Evolutionary conservation across 2,113 vertebrate species (phyloP), one percentile per base, ranked within the genome.

Genomic region (Clarias gariepinus): DNA sequence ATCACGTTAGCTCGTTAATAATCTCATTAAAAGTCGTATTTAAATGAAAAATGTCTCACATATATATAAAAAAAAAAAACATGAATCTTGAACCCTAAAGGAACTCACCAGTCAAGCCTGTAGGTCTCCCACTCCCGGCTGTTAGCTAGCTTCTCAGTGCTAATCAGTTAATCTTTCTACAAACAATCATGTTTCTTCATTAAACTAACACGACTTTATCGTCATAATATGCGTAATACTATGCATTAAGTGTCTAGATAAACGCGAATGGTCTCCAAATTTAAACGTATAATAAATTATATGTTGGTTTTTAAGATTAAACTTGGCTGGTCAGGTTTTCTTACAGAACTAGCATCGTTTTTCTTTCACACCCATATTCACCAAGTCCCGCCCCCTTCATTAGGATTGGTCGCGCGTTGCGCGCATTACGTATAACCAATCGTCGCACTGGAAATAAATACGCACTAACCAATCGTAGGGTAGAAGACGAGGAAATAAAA

Each of bases 141-240:
- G 57, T 33, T 78, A 79, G 74, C 74, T 79, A 78, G 60, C 74
- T 81, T 25, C 57, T 15, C 6, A 23, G 68, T 85, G 84, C 84
- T 85, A 85, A 79, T 78, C 57, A 79, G 60, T 79, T 64, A 78
- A n/a, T 53, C 16, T 66, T 78, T 66, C n/a, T 78, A 52, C 73
- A 78, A 36, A 53, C 1, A 64, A 53, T 33, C 84, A 85, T 85
- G 47, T 66, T 79, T 41, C 30, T 61, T 21, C 41, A 41, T 12
- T 47, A 33, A 33, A 10, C 64, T 71, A 71, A 25, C 82, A 57
- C 30, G 10, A 57, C 52, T 33, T 28, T 71, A 11, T 30, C 23
- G 4, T 25, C 36, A 11, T 58, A 71, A 36, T 33, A 69, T 21
- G 8, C 1, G 3, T 30, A 21, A 28, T 13, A 57, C 10, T n/a